phyloP scores from a whole-genome alignment of 2,113 vertebrate species.

The Eupsittula cactorum region DNA sequence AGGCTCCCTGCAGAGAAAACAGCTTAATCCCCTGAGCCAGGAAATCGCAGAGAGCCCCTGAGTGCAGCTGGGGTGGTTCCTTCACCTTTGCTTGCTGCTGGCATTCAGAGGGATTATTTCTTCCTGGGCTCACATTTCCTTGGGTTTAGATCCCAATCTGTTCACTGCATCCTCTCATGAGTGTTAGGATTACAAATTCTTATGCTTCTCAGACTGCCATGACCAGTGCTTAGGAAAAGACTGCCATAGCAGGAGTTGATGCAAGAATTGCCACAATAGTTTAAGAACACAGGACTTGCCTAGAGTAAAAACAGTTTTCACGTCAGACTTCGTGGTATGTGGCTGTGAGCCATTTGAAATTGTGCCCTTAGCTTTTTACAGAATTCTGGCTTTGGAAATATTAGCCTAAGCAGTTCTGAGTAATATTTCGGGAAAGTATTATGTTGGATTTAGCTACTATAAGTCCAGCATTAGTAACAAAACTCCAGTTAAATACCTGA shows the following conservation, averaged over 20 bases:
- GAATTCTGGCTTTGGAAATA: constrained; percentile 57
- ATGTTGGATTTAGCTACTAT: constrained; percentile 51
- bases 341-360: constrained; percentile 41
- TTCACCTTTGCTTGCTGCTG: neutral
- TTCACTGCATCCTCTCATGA: neutral
- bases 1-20: neutral
- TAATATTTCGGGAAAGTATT: constrained; percentile 64
- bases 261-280: neutral
- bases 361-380: constrained; percentile 26
- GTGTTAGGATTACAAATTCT: constrained; percentile 8
- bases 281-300: neutral
- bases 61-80: neutral
- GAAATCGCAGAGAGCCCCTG: neutral
- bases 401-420: constrained; percentile 61
- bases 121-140: constrained; percentile 19
- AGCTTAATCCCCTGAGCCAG: neutral
- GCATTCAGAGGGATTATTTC: constrained; percentile 8
- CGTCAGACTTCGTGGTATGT: neutral
- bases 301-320: neutral
- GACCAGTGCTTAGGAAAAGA: neutral
- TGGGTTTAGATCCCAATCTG: constrained; percentile 27
- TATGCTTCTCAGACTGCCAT: neutral
- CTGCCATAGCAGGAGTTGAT: neutral
- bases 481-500: constrained; percentile 53
- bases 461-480: constrained; percentile 68